Evolutionary conservation across 2,888 invertebrate species (phyloP), one percentile per base, ranked within the genome.

Genomic region (Lapara coniferarum): DNA sequence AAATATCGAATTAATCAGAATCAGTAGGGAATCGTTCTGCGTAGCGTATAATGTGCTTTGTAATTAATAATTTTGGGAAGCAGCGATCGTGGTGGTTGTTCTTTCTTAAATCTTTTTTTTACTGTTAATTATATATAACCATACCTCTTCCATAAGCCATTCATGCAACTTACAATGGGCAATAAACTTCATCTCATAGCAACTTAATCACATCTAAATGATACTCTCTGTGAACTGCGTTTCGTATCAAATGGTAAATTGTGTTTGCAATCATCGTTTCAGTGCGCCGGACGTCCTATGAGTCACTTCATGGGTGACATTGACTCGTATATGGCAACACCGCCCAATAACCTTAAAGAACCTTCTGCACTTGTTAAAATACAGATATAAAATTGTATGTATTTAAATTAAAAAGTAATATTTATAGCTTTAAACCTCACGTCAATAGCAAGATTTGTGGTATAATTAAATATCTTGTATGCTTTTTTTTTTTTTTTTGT

Each of bases 281-380:
- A 51, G 63, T 5, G 14, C 14, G 30, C 30, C 59, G 66, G 57
- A 57, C 66, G 69, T 14, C 25, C 66, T 58, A 44, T 69, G 66
- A 69, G 12, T 69, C 66, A 69, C 49, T 68, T 6, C 55, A 37
- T 44, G 63, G 46, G 63, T 72, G 73, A 73, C 75, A 73, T 74
- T 74, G 74, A 71, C 51, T 67, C 37, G 66, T 66, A 49, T 56
- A 66, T 68, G 59, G 69, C 51, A 69, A 57, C 56, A 37, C 16
- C 49, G 46, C 49, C 13, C 46, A 63, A 63, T 63, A 49, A 63
- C 63, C 63, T 63, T 63, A 63, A 59, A 46, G 46, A 59, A 10
- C 46, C 55, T 55, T 2, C 51, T 51, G 53, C 53, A 46, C 44
- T 12, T 44, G 12, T 10, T 8, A 49, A 16, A 59, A 16, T 13